Conservation (phyloP, 2,113 vertebrate species). For the Ptilonorhynchus violaceus region DNA sequence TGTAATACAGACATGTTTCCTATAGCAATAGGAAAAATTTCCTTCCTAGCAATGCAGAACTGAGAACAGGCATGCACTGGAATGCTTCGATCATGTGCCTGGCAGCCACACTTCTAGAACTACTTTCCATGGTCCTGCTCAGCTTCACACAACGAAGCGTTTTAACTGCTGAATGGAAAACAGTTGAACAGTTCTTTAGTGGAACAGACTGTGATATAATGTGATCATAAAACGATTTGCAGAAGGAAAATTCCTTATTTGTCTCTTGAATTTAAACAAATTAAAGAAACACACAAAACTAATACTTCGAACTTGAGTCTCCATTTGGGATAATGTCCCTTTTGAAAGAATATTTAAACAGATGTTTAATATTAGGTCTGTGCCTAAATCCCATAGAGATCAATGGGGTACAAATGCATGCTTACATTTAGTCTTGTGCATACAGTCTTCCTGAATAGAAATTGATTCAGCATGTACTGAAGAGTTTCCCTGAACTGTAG, state of each 20-base stretch:
- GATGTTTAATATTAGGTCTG: background rate
- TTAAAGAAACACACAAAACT: background rate
- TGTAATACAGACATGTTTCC: background rate
- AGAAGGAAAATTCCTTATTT: slow-evolving; percentile 20
- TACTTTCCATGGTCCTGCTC: background rate
- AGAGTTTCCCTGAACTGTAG: background rate
- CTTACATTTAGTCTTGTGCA: background rate
- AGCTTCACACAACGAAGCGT: background rate
- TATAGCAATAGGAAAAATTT: too few relatives aligned
- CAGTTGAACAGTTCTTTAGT: background rate
- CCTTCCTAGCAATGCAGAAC: background rate
- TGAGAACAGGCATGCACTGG: background rate
- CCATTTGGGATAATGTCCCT: background rate
- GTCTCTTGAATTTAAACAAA: background rate
- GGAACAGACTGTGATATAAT: background rate
- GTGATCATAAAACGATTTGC: background rate
- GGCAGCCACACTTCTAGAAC: background rate
- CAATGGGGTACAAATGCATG: background rate
- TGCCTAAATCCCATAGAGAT: slow-evolving; percentile 4
- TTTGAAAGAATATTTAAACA: slow-evolving; percentile 6
- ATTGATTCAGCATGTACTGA: slow-evolving; percentile 6
- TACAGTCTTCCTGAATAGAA: background rate
- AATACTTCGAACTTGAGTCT: background rate
- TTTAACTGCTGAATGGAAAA: slow-evolving; percentile 47
- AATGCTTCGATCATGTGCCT: background rate